A percentile compares a stretch with the other conserved stretches of the same genome.
phyloP scores from a whole-genome alignment of 2,888 invertebrate species.

The Ganaspis brasiliensis region DNA sequence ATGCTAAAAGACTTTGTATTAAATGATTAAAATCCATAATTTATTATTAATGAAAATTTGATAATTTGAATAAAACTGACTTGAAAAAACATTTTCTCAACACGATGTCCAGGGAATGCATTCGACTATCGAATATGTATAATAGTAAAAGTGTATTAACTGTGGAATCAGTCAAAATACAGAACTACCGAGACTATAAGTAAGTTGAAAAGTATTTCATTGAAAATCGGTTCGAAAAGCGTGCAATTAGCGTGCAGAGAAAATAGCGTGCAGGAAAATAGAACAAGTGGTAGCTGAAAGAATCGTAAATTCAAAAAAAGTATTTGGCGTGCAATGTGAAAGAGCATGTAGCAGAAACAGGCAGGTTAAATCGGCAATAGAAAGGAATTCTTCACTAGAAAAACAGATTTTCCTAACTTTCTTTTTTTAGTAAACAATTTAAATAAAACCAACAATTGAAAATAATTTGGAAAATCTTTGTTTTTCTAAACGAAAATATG shows the following conservation, averaged over 20 bases:
- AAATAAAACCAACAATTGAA: too few relatives aligned
- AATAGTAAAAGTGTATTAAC: slow-evolving; percentile 34
- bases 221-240: slow-evolving; percentile 72
- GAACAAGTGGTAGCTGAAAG: slow-evolving; percentile 61
- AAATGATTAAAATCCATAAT: background rate
- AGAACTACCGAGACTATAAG: slow-evolving; percentile 50
- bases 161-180: slow-evolving; percentile 43
- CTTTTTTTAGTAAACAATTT: too few relatives aligned
- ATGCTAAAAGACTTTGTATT: too few relatives aligned
- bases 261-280: slow-evolving; percentile 74
- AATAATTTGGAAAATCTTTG: background rate
- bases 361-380: slow-evolving; percentile 47
- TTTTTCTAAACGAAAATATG: background rate
- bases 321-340: slow-evolving; percentile 64
- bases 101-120: slow-evolving; percentile 22
- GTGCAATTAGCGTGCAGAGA: slow-evolving; percentile 78
- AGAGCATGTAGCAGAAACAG: slow-evolving; percentile 58
- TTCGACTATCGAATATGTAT: slow-evolving; percentile 34
- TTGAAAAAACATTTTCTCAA: background rate
- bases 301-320: slow-evolving; percentile 55
- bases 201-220: slow-evolving; percentile 60
- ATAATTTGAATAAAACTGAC: background rate
- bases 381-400: slow-evolving; percentile 44
- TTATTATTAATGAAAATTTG: background rate
- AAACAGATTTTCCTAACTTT: background rate